Conservation (phyloP, 1,140 invertebrate genomes). For the Ceratoteleas bidentatus region DNA sequence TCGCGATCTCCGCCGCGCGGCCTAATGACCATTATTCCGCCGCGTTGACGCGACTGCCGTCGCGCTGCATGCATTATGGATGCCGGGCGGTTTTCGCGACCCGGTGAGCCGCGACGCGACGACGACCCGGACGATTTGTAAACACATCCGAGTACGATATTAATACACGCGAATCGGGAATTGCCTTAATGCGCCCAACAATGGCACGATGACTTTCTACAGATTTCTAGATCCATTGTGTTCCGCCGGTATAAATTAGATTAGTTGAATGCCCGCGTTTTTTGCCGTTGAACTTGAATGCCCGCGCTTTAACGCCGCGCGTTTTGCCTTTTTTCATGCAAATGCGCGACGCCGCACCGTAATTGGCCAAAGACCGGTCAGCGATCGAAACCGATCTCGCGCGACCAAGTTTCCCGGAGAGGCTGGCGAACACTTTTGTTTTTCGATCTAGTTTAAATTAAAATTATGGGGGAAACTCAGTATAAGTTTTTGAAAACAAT, state of each 20-base stretch:
- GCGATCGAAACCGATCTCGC: slow-evolving; percentile 24
- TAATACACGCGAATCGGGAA: slow-evolving; percentile 47
- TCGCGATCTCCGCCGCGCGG: slow-evolving; percentile 19
- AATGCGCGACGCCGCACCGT: slow-evolving; percentile 23
- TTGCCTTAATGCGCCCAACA: slow-evolving; percentile 43
- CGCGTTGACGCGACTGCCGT: background rate
- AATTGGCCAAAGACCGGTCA: slow-evolving; percentile 35
- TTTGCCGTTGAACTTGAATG: slow-evolving; percentile 21
- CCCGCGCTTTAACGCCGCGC: background rate
- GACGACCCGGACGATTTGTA: slow-evolving; percentile 23
- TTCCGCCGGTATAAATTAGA: slow-evolving; percentile 43
- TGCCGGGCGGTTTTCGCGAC: slow-evolving; percentile 12
- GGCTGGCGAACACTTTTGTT: too few species aligned
- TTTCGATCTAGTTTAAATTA: too few species aligned
- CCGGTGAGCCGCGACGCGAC: slow-evolving; percentile 23
- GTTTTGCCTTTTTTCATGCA: slow-evolving; percentile 36
- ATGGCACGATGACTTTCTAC: slow-evolving; percentile 47
- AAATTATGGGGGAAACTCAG: too few species aligned
- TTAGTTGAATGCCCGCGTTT: slow-evolving; percentile 42
- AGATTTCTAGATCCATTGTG: slow-evolving; percentile 57
- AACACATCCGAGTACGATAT: slow-evolving; percentile 39
- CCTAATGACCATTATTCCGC: slow-evolving; percentile 23
- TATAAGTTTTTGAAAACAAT: too few species aligned
- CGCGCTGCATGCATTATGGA: slow-evolving; percentile 15
- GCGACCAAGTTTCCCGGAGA: too few species aligned